Evolutionary conservation across 2,797 vertebrate genomes (phyloP).

Genomic region (Coregonus sp.): DNA sequence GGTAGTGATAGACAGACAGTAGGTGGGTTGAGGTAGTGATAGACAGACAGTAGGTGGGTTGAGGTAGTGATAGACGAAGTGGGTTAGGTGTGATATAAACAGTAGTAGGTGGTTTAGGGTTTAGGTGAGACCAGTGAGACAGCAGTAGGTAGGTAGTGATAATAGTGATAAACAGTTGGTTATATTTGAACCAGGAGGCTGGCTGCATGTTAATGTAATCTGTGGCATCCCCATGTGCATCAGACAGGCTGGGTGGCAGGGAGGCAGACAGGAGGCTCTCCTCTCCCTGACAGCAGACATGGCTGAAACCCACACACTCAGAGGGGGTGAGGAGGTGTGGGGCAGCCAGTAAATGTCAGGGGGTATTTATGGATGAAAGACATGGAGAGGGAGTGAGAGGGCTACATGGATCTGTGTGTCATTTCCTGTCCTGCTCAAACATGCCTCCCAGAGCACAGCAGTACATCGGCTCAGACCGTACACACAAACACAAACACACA

Average conservation of each 20-base stretch:
- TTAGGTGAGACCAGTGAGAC: not conserved
- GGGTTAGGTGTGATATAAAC: not conserved
- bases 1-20: too few relatives aligned
- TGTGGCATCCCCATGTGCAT: not conserved
- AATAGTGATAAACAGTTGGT: not conserved
- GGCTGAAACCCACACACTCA: constrained; percentile 22
- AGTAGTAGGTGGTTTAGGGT: not conserved
- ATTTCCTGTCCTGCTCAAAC: constrained; percentile 27
- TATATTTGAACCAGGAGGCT: not conserved
- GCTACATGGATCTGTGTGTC: constrained; percentile 32
- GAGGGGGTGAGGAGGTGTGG: constrained; percentile 13
- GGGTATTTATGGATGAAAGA: constrained; percentile 74
- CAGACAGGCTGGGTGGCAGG: not conserved
- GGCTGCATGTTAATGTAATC: not conserved
- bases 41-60: too few relatives aligned
- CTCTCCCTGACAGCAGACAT: not conserved
- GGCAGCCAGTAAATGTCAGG: constrained; percentile 68
- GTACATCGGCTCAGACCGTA: not conserved
- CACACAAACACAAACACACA: not conserved
- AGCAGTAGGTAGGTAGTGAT: not conserved
- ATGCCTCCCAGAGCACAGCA: not conserved
- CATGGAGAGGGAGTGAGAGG: constrained; percentile 28
- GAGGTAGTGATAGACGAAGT: too few relatives aligned
- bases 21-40: too few relatives aligned
- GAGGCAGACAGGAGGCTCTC: not conserved